Conservation (phyloP, 2,113 vertebrate genomes). For the Alethe diademata region DNA sequence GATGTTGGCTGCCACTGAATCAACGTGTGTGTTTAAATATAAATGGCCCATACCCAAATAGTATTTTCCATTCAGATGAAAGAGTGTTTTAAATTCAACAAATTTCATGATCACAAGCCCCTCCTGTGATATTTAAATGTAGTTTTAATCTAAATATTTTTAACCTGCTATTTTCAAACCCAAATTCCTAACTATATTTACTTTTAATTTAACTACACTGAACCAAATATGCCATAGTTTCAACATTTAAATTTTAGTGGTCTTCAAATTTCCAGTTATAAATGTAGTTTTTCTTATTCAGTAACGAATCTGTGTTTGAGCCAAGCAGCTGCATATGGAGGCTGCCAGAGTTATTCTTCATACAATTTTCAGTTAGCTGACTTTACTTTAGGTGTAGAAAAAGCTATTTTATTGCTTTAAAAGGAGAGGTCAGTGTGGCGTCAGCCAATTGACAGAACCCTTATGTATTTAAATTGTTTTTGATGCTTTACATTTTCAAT, state of each 20-base stretch:
- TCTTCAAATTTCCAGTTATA: conserved; percentile 56
- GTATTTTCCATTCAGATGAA: not conserved
- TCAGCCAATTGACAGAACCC: conserved; percentile 30
- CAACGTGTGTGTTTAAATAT: not conserved
- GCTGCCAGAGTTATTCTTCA: conserved; percentile 43
- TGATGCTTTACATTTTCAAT: not conserved
- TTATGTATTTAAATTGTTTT: not conserved
- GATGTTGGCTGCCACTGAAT: not conserved
- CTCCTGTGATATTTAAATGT: not conserved
- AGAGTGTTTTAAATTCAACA: not conserved
- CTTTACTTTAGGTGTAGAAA: conserved; percentile 51
- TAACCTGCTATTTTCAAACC: not conserved
- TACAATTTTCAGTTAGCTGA: conserved; percentile 31
- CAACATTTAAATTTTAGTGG: conserved; percentile 38
- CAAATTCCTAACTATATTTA: conserved; percentile 13
- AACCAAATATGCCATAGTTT: conserved; percentile 42
- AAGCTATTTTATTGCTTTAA: conserved; percentile 38
- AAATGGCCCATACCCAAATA: not conserved
- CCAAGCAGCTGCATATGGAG: conserved; percentile 52
- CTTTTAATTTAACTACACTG: conserved; percentile 40
- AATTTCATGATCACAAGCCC: not conserved
- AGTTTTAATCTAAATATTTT: conserved; percentile 18
- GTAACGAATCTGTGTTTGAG: conserved; percentile 47
- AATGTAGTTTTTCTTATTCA: conserved; percentile 55
- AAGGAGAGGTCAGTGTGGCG: conserved; percentile 7